Base-by-base conservation (phyloP, 2,888 invertebrate species). In the Xylocampa areola region DNA sequence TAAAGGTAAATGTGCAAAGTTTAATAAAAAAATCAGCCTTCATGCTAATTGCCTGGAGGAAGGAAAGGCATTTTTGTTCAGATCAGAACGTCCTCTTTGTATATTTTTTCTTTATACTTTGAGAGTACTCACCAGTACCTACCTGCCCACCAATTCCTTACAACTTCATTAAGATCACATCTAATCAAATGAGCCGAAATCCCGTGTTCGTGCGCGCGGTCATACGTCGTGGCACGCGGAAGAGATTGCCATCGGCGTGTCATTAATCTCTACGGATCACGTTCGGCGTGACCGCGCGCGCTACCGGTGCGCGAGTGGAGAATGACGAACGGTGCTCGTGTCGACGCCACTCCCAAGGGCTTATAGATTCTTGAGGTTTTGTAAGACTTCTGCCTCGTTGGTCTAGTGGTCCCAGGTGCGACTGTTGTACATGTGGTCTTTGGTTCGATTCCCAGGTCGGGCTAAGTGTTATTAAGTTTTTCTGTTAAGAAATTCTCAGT, bases 231-330 rank as follows among this genome's bases (percentile, higher is more conserved):
- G 80, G 76, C 73, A 84, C 78, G 71, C 86, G 89, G 89, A 89
- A 89, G 87, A 80, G 86, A 87, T 86, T 70, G 81, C 73, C 65
- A 84, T 82, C 83, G 71, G 53, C 62, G 51, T 73, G 67, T 73
- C 80, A 80, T 86, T 82, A 87, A 85, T 87, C 85, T 80, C 70
- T 30, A 23, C 53, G 50, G 72, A 79, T 85, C 87, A 87, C 85
- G 87, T 72, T 73, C 71, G 65, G 64, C 83, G 79, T 84, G 84
- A 79, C 79, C 60, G 59, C 49, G 47, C 43, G 36, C 36, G 36
- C 68, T 74, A 64, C 77, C 63, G 59, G 49, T 19, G 43, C 35
- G 41, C 27, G 32, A 21, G 10, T 23, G 25, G 54, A 11, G 16
- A 43, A 17, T 23, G 68, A 39, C 44, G 43, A 43, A 23, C 32